Conservation (phyloP, 2,797 vertebrate species). For the Dryobates pubescens region DNA sequence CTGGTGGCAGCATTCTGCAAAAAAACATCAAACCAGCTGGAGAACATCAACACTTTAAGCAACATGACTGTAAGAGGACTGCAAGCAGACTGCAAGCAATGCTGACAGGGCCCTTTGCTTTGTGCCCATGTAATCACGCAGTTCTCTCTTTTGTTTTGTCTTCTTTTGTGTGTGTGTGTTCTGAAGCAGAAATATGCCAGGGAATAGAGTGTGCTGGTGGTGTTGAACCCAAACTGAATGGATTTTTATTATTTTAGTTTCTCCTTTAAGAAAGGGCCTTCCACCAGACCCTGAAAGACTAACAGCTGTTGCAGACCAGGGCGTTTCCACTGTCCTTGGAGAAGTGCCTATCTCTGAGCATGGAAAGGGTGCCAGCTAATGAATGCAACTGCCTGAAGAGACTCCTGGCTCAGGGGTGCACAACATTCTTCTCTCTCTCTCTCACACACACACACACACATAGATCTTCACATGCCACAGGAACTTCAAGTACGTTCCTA, state of each 20-base stretch:
- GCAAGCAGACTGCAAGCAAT: background rate
- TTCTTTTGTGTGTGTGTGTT: background rate
- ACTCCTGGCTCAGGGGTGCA: background rate
- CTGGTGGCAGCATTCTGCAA: slow-evolving; percentile 25
- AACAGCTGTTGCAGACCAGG: background rate
- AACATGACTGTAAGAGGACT: background rate
- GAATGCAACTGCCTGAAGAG: background rate
- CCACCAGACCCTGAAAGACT: background rate
- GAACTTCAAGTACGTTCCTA: slow-evolving; percentile 35
- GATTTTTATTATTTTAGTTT: background rate
- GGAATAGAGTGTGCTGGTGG: background rate
- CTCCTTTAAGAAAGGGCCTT: background rate
- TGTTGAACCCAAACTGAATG: background rate
- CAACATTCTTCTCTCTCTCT: background rate
- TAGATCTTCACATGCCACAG: background rate
- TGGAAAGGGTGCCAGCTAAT: background rate
- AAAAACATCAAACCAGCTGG: slow-evolving; percentile 31
- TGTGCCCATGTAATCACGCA: background rate
- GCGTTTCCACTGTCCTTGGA: background rate
- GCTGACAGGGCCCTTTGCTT: background rate
- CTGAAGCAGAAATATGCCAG: background rate
- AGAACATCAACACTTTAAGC: background rate
- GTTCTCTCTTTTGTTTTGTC: background rate
- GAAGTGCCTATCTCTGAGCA: background rate
- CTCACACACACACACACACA: background rate